Conservation (phyloP, 2,888 invertebrate genomes). For the Blastobasis adustella region DNA sequence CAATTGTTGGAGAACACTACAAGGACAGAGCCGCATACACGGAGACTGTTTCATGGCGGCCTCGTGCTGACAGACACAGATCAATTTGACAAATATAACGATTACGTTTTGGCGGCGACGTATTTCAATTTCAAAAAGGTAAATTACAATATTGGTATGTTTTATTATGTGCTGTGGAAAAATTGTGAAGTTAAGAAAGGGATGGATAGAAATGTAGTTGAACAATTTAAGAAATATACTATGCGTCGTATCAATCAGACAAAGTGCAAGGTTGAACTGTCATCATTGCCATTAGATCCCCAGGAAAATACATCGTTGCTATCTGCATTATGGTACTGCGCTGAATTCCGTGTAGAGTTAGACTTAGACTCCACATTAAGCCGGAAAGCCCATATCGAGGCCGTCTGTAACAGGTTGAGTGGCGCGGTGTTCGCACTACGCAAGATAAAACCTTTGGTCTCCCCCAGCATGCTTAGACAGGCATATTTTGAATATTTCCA, state of each 20-base stretch:
- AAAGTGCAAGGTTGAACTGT: slow-evolving; percentile 29
- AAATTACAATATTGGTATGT: slow-evolving; percentile 31
- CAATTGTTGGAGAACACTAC: slow-evolving; percentile 20
- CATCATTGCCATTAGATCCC: slow-evolving; percentile 34
- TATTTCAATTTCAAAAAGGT: slow-evolving; percentile 29
- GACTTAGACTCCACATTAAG: no score
- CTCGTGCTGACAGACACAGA: slow-evolving; percentile 28
- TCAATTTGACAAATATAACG: slow-evolving; percentile 37
- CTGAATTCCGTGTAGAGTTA: slow-evolving; percentile 23
- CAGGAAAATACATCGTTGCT: slow-evolving; percentile 20
- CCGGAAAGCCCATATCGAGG: no score
- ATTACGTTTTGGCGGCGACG: slow-evolving; percentile 41
- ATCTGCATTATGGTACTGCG: slow-evolving; percentile 36
- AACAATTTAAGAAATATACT: slow-evolving; percentile 29
- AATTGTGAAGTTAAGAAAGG: slow-evolving; percentile 36
- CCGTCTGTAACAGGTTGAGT: no score
- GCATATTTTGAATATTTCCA: slow-evolving; percentile 12
- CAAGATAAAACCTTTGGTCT: no score
- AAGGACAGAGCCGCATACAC: slow-evolving; percentile 31
- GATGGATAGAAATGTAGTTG: slow-evolving; percentile 37
- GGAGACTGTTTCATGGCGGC: slow-evolving; percentile 31
- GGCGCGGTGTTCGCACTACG: no score
- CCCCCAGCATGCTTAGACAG: slow-evolving; percentile 26
- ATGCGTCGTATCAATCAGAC: slow-evolving; percentile 29
- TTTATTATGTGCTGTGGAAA: slow-evolving; percentile 37